Evolutionary conservation across 1,140 invertebrate species (phyloP).

Genomic region (Cydia strobilella): DNA sequence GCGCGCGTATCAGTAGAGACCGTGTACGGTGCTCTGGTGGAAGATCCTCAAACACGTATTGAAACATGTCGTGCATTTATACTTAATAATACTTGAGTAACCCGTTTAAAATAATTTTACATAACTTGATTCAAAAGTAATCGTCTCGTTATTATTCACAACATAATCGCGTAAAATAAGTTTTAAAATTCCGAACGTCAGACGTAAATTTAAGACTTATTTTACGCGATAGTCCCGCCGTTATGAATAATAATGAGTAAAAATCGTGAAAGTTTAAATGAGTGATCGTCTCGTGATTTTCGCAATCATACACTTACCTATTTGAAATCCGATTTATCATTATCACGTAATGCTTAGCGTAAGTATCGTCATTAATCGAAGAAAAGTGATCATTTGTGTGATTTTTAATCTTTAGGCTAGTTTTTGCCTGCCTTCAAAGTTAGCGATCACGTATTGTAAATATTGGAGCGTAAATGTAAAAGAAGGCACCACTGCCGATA

Average conservation of each 20-base stretch:
- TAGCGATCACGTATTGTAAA: constrained; percentile 15
- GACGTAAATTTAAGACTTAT: too few relatives aligned
- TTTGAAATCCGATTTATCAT: background rate
- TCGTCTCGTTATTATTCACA: background rate
- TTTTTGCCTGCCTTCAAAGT: constrained; percentile 16
- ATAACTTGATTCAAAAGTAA: background rate
- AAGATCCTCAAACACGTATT: too few relatives aligned
- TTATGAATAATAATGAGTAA: too few relatives aligned
- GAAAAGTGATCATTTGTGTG: constrained; percentile 27
- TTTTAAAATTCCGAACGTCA: too few relatives aligned
- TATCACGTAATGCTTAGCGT: background rate
- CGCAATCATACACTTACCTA: background rate
- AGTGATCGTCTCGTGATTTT: background rate
- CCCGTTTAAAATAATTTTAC: background rate
- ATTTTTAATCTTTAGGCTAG: constrained; percentile 30
- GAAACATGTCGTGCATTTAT: too few relatives aligned
- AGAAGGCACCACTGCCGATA: background rate
- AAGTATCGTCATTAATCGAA: constrained; percentile 23
- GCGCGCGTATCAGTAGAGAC: too few relatives aligned
- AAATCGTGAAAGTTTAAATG: too few relatives aligned
- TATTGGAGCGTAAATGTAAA: background rate
- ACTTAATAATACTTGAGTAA: too few relatives aligned
- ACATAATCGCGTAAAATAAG: too few relatives aligned
- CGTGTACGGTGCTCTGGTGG: too few relatives aligned
- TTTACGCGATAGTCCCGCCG: too few relatives aligned